Evolutionary conservation across 2,797 vertebrate species (phyloP).

Genomic region (Clarias fuscus): DNA sequence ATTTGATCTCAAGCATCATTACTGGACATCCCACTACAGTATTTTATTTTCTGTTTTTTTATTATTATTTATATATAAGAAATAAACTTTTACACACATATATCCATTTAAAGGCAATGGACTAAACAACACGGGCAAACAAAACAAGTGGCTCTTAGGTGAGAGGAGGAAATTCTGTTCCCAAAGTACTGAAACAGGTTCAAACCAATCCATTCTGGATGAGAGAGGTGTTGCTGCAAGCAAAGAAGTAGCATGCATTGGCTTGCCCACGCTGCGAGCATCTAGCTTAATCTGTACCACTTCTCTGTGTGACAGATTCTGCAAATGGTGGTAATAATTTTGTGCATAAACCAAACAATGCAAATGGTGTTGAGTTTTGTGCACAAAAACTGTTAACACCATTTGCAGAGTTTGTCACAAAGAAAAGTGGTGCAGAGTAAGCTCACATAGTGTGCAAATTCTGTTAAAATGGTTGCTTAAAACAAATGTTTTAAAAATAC

Average conservation of each 20-base stretch:
- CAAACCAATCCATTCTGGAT: constrained; percentile 50
- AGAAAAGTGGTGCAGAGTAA: no score
- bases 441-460: background rate
- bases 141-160: background rate
- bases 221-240: constrained; percentile 50
- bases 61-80: background rate
- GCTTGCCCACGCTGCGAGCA: constrained; percentile 49
- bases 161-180: background rate
- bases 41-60: no score
- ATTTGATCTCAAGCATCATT: background rate
- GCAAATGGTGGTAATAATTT: constrained; percentile 6
- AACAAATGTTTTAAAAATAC: background rate
- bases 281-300: constrained; percentile 20
- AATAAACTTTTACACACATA: background rate
- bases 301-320: background rate
- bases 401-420: no score
- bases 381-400: background rate
- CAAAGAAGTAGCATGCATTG: constrained; percentile 23
- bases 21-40: no score
- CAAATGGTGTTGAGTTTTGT: background rate
- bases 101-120: background rate
- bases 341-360: no score
- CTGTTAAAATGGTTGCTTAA: background rate
- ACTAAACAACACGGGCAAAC: background rate
- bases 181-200: constrained; percentile 50